Base-by-base conservation (phyloP, 1,140 invertebrate species). In the Ostrea denselamellosa region DNA sequence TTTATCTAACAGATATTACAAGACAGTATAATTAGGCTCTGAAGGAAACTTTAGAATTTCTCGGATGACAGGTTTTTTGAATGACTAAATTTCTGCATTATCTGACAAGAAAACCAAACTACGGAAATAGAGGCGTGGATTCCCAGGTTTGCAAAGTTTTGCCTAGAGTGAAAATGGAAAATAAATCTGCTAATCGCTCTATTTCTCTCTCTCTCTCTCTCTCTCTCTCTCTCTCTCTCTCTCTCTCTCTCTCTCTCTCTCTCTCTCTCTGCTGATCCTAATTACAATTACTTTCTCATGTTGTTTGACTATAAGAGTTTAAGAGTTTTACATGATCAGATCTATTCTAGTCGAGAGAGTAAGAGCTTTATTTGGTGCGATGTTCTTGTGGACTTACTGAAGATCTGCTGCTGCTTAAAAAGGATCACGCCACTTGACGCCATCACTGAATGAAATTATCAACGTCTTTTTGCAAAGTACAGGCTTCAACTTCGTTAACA, bases 1-100 rank as follows among this genome's bases (percentile, higher is more conserved):
- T 83, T 83, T 83, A 83, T 83, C 82, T 83, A 83, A 83, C 82
- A 52, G 82, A 83, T 83, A 83, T 54, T 77, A 83, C 19, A 83
- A 54, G 44, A 83, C 51, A n/a, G 44, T 83, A 83, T 53, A 83
- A 83, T 83, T 83, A 83, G 52, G n/a, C n/a, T 9, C 9, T 9
- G 28, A 53, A 83, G n/a, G 44, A 52, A 83, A 54, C 52, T 44
- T 82, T 53, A 83, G 82, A 83, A 28, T 83, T 83, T 19, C 17
- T 83, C 82, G 52, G 82, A 25, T 83, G 82, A 83, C 82, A 54
- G 82, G 51, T 54, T 54, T 83, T 53, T 83, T 54, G 82, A 52
- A 54, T 52, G 82, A 52, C 44, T 22, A 53, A 52, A 22, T 83
- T 83, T 83, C 52, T 54, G 82, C 82, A 53, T 83, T 54, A 83